Evolutionary conservation across 2,888 invertebrate genomes (phyloP).

Genomic region (Drosophila mettleri): DNA sequence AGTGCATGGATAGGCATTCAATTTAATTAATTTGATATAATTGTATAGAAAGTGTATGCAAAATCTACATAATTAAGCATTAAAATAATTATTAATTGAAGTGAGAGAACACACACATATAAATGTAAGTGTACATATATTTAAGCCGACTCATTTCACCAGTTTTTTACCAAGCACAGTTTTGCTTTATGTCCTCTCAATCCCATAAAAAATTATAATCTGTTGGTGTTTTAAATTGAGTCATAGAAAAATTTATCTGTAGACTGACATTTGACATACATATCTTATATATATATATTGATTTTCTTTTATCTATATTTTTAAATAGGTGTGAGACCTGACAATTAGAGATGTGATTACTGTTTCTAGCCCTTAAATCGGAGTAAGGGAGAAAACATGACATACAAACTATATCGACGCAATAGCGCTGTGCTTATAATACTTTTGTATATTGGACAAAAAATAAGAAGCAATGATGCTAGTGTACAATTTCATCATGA

Average conservation of each 20-base stretch:
- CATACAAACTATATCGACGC: constrained; percentile 8
- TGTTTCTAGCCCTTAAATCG: background rate
- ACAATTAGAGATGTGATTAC: background rate
- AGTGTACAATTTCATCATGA: constrained; percentile 73
- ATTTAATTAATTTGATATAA: background rate
- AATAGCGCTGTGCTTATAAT: constrained; percentile 39
- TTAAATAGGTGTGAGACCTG: background rate
- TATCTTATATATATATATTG: background rate
- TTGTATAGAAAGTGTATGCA: background rate
- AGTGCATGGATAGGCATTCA: background rate
- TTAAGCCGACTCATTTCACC: background rate
- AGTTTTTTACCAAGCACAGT: background rate
- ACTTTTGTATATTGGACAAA: constrained; percentile 45
- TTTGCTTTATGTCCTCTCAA: background rate
- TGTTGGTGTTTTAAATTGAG: background rate
- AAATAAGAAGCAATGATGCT: constrained; percentile 44
- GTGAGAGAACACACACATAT: background rate
- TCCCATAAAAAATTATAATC: background rate
- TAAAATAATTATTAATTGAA: too few relatives aligned
- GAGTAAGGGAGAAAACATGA: constrained; percentile 37
- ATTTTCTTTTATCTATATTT: background rate
- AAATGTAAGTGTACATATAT: background rate
- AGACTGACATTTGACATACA: too few relatives aligned
- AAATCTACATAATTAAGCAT: too few relatives aligned
- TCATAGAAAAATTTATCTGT: background rate